Conservation (phyloP, 2,113 vertebrate genomes). For the Dipodomys spectabilis region DNA sequence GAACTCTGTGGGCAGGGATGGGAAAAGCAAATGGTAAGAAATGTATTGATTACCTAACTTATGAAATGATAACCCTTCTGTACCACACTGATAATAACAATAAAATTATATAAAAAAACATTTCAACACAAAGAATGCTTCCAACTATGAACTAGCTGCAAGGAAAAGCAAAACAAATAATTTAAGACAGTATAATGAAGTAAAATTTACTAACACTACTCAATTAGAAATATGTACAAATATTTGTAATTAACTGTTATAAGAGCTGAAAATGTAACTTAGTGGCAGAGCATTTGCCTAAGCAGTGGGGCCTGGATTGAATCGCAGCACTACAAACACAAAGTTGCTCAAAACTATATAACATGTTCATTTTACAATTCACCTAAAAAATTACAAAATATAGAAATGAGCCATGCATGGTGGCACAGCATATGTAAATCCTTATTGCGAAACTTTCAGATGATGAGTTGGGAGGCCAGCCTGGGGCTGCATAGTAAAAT, state of each 20-base stretch:
- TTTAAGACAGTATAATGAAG: neutral
- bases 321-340: too few relatives aligned
- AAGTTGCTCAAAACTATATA: neutral
- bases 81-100: neutral
- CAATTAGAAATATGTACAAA: slow-evolving; percentile 7
- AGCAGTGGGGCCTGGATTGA: too few relatives aligned
- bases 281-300: too few relatives aligned
- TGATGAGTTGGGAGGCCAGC: too few relatives aligned
- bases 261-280: neutral
- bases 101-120: slow-evolving; percentile 1
- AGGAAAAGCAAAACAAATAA: slow-evolving; percentile 25
- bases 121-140: neutral
- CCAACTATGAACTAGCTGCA: neutral
- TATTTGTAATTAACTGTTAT: neutral
- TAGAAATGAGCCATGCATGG: neutral
- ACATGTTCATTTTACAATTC: neutral
- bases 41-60: too few relatives aligned
- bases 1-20: too few relatives aligned
- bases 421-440: too few relatives aligned
- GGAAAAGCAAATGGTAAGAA: too few relatives aligned
- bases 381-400: slow-evolving; percentile 19
- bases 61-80: too few relatives aligned
- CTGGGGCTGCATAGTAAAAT: too few relatives aligned
- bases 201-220: neutral
- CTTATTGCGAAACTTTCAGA: too few relatives aligned